Conservation (phyloP, 2,113 vertebrate species). For the Macroglossus sobrinus region DNA sequence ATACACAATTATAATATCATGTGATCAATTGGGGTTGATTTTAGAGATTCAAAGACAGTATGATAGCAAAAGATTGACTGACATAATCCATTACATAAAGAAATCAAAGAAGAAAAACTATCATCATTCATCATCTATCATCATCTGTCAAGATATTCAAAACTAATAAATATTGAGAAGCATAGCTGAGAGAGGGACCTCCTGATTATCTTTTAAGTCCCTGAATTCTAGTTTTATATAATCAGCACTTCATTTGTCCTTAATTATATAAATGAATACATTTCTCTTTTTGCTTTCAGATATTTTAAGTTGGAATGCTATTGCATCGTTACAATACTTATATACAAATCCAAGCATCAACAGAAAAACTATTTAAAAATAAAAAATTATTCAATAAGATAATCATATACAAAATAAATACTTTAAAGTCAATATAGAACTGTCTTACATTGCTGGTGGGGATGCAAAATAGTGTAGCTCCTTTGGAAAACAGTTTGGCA, state of each 20-base stretch:
- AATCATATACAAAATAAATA: slow-evolving; percentile 16
- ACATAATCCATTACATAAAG: not conserved
- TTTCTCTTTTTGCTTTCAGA: not conserved
- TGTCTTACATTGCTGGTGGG: not conserved
- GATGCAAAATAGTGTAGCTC: not conserved
- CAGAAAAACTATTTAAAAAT: not conserved
- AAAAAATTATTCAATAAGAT: slow-evolving; percentile 9
- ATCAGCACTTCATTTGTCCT: not conserved
- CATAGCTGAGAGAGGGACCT: not conserved
- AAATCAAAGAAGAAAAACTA: not conserved
- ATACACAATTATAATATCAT: not conserved
- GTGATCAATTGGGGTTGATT: not conserved
- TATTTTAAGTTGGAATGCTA: not conserved
- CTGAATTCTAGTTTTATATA: not conserved
- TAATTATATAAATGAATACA: not conserved
- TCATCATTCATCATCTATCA: not conserved
- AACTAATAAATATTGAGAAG: not conserved
- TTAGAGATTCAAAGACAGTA: not conserved
- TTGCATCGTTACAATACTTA: not conserved
- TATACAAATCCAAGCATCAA: not conserved
- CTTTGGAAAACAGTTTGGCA: not conserved
- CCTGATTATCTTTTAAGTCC: not conserved
- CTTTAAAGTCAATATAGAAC: not conserved
- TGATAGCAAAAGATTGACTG: not conserved
- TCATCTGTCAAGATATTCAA: not conserved